Evolutionary conservation across 35 echinoderm and acorn worm species (phyloP), one percentile per base, ranked within the genome.

Genomic region (Heliocidaris erythrogramma): DNA sequence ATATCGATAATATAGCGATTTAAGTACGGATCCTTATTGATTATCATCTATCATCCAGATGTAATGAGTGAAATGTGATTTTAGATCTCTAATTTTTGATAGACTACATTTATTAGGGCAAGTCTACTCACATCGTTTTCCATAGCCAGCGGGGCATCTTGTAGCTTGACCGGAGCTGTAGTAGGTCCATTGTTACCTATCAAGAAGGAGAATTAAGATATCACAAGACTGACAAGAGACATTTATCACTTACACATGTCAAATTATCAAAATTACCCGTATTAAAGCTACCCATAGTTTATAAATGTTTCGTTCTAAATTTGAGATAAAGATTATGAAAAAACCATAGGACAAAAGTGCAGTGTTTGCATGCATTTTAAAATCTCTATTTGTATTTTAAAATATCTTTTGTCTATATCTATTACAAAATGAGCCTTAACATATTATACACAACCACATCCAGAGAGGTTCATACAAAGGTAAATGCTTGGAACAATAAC

Each of bases 61-160:
- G n/a, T n/a, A 11, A 13, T 13, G 52, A 56, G 7, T 7, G 14
- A 56, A 56, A 56, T 10, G 52, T 56, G 52, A 56, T 56, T 10
- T 56, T 56, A 56, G 14, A 12, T 10, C 52, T 56, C 13, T 56
- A 56, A 56, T 10, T 56, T 56, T 56, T 56, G 52, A 56, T 2
- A 56, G 52, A n/a, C 65, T 78, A n/a, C 27, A 27, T n/a, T 8
- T 13, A n/a, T 78, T 16, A 78, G 30, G 59, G 4, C 21, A 60
- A 29, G 17, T 60, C 13, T 88, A 94, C 94, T 94, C 29, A 94
- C 94, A 85, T 71, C 49, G 65, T 91, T 95, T 48, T 95, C 91
- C 18, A 93, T 93, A 29, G 59, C 90, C 13, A 93, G 69, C 13
- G 95, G 95, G 14, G 94, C 94, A 84, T 95, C 94, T 92, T 92